phyloP scores from a whole-genome alignment of 2,797 vertebrate species.

The Pygocentrus nattereri region DNA sequence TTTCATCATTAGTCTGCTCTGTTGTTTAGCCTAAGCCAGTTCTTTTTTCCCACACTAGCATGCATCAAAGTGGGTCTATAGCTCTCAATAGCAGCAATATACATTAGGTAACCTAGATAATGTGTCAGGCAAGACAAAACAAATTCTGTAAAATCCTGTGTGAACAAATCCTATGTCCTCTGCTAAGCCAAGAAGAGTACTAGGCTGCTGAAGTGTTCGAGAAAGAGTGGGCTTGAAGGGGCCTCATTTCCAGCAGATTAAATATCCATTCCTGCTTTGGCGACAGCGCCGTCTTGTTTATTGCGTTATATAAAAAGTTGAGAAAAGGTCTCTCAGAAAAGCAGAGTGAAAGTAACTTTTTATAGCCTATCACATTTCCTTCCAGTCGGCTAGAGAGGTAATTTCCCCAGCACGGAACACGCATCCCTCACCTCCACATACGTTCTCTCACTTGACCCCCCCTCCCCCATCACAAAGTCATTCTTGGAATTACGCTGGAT shows the following conservation, averaged over 20 bases:
- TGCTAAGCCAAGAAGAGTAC: not conserved
- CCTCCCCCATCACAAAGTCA: slow-evolving; percentile 43
- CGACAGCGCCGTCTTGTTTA: slow-evolving; percentile 59
- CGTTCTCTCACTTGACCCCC: slow-evolving; percentile 10
- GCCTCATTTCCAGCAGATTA: slow-evolving; percentile 60
- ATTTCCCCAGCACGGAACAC: slow-evolving; percentile 27
- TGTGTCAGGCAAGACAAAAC: not conserved
- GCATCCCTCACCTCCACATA: slow-evolving; percentile 17
- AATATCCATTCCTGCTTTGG: slow-evolving; percentile 49
- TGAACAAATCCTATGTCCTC: not conserved
- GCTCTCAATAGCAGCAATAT: not conserved
- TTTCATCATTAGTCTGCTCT: not conserved
- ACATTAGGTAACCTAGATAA: not conserved
- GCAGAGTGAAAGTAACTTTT: slow-evolving; percentile 55
- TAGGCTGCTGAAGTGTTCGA: not conserved
- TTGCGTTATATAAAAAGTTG: slow-evolving; percentile 60
- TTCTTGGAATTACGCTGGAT: slow-evolving; percentile 60
- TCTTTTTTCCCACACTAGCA: not conserved
- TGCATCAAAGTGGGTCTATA: not conserved
- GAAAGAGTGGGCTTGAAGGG: slow-evolving; percentile 4
- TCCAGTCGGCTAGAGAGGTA: slow-evolving; percentile 41
- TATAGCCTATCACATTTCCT: slow-evolving; percentile 58
- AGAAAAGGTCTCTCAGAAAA: slow-evolving; percentile 53
- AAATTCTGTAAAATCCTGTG: slow-evolving; percentile 2
- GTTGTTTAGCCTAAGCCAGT: too few relatives aligned